A percentile compares a stretch with the other conserved stretches of the same genome.
Conservation (phyloP, 2,797 vertebrate species). For the Lepilemur ruficaudatus region DNA sequence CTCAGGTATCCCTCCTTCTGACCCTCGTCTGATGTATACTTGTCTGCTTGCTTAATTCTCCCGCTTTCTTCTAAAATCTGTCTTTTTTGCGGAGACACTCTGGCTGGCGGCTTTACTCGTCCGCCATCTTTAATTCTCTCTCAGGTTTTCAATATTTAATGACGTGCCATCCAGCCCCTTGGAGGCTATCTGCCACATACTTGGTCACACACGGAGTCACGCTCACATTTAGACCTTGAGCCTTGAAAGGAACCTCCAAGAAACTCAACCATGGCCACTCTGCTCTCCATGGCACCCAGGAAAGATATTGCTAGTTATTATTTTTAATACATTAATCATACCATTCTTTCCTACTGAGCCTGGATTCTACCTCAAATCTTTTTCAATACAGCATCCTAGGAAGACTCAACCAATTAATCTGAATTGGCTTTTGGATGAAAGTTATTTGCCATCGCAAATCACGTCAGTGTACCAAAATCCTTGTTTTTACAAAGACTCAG, state of each 20-base stretch:
- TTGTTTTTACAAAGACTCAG: not conserved
- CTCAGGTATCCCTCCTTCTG: too few species aligned
- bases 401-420: not conserved
- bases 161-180: accelerated
- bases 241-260: not conserved
- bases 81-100: too few species aligned
- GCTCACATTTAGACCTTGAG: not conserved
- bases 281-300: not conserved
- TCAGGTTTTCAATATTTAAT: not conserved
- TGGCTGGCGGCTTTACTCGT: too few species aligned
- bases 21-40: too few species aligned
- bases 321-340: not conserved
- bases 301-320: not conserved
- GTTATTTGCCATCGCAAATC: not conserved
- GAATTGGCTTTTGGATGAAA: not conserved
- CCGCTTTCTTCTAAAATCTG: too few species aligned
- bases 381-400: not conserved
- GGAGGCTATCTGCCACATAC: not conserved
- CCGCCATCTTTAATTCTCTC: too few species aligned
- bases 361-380: not conserved
- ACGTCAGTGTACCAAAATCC: not conserved
- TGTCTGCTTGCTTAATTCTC: too few species aligned
- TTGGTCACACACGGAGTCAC: not conserved
- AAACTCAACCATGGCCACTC: not conserved
- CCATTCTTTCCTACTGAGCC: not conserved